Percentiles rank a stretch among this genome's conserved stretches.
phyloP scores from a whole-genome alignment of 2,888 invertebrate genomes.

The Homarus gammarus region DNA sequence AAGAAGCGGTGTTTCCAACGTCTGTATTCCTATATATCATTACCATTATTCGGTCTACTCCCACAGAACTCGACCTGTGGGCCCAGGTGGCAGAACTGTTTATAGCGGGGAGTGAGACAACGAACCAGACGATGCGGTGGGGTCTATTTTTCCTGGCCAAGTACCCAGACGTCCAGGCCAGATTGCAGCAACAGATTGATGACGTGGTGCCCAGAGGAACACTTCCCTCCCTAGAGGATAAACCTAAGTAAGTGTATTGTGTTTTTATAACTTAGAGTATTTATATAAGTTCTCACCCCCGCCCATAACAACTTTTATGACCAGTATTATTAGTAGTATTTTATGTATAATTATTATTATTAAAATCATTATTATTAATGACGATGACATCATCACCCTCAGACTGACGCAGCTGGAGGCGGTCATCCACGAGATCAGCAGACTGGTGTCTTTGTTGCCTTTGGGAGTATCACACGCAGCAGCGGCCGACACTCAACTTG shows the following conservation, averaged over 20 bases:
- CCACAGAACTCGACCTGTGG: constrained; percentile 21
- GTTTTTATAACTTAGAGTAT: no score
- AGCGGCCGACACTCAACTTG: constrained; percentile 12
- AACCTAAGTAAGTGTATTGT: not conserved
- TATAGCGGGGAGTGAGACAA: constrained; percentile 42
- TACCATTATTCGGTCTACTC: not conserved
- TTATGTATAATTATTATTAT: not conserved
- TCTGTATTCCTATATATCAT: not conserved
- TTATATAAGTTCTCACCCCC: no score
- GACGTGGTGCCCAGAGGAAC: not conserved
- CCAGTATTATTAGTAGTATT: not conserved
- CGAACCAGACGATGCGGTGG: constrained; percentile 23
- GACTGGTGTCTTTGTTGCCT: not conserved
- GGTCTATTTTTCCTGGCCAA: constrained; percentile 31
- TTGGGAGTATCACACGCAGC: constrained; percentile 28
- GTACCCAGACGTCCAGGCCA: constrained; percentile 31
- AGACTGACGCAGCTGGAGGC: constrained; percentile 44
- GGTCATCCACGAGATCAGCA: constrained; percentile 24
- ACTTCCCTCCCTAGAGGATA: constrained; percentile 20
- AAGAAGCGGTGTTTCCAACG: no score
- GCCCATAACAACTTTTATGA: no score
- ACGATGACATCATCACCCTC: not conserved
- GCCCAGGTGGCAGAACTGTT: constrained; percentile 23
- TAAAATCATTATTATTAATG: not conserved
- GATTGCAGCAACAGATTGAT: constrained; percentile 46